These are phyloP conservation scores for Erannis defoliaria DNA, from an alignment of 2,888 invertebrate genomes.

Conservation along the genomic window DNA sequence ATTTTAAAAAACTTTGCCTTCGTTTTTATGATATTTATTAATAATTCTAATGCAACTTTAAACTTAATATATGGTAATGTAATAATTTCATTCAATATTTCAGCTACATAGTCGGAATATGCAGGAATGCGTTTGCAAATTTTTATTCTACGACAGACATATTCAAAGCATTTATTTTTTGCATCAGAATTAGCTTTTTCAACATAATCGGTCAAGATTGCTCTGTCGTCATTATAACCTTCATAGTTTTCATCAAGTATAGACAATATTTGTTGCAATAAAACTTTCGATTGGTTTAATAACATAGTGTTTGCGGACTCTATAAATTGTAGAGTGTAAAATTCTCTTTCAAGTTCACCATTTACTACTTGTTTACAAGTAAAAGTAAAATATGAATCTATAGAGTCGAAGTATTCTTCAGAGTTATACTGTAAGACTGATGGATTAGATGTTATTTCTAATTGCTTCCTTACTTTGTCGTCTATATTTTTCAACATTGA, in stretches of 20 bases:
- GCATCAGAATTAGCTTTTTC: not conserved
- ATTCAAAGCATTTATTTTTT: not conserved
- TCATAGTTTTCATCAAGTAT: not conserved
- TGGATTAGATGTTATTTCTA: not conserved
- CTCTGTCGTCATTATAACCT: not conserved
- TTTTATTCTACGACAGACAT: not conserved
- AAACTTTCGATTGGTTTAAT: not conserved
- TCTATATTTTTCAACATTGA: not conserved
- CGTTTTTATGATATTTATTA: not conserved
- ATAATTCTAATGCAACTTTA: not conserved
- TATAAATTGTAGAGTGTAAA: not conserved
- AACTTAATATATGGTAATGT: not conserved
- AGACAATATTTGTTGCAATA: not conserved
- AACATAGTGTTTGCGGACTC: not conserved
- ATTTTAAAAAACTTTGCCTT: not conserved
- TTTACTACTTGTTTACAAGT: not conserved
- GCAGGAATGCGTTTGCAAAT: constrained; percentile 1
- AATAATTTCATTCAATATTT: not conserved
- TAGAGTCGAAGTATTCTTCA: not conserved
- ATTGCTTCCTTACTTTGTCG: not conserved
- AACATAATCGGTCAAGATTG: not conserved
- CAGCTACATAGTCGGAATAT: not conserved
- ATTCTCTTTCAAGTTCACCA: constrained; percentile 1
- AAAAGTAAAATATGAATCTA: not conserved
- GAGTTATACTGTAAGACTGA: not conserved